Evolutionary conservation across 2,888 invertebrate genomes (phyloP), one percentile per base, ranked within the genome.

Genomic region (Liopterus haemorrhoidalis): DNA sequence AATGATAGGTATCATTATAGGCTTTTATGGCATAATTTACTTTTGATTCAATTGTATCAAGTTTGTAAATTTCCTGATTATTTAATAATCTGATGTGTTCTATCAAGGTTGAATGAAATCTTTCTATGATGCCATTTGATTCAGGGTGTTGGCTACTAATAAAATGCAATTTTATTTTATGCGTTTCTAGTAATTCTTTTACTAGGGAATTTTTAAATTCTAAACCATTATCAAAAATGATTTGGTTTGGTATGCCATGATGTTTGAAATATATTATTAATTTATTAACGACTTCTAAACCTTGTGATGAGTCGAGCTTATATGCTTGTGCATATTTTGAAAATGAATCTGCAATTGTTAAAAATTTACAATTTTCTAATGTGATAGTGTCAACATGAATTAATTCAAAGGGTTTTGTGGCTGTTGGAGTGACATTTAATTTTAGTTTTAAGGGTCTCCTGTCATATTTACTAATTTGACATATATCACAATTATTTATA

Each of bases 361-460:
- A 12, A 33, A 41, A 25, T 16, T 41, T 33, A 24, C 9, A 6
- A n/a, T 41, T 45, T 36, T 52, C 49, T 14, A 50, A 33, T 8
- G 46, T 39, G 6, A 41, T 48, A 8, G 39, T 49, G 37, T 51
- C 50, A 8, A 47, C 25, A 30, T 49, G 47, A 14, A 51, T 15
- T 19, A 53, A 50, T 47, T 49, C 44, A 33, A 50, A 52, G 11
- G 47, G 50, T 35, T 39, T 49, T 22, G 45, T 32, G 0, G 50
- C 50, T 19, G 49, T 49, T 9, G 42, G 47, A 8, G 44, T 46
- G 9, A 49, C 21, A 30, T 49, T 49, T 14, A 48, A 35, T 42
- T 42, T 44, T 25, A 45, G 27, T 30, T 44, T 38, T 3, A 43
- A 15, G 18, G 49, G 50, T 15, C 47, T 30, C 18, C 43, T 32